These are phyloP conservation scores for Amiota mariae DNA, from an alignment of 2,888 invertebrate species.

Conservation along the genomic window DNA sequence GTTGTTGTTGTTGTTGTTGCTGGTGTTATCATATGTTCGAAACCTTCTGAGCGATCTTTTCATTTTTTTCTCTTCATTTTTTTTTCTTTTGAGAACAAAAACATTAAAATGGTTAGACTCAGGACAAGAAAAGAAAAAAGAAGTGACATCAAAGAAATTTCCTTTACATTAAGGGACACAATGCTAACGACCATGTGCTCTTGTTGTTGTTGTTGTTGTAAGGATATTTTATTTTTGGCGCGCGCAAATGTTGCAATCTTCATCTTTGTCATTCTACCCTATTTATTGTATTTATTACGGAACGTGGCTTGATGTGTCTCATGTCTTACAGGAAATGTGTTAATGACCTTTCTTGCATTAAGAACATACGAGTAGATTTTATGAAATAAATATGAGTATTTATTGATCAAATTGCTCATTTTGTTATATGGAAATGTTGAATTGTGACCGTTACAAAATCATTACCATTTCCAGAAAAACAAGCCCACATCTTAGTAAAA, in stretches of 20 bases:
- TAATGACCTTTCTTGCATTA: background rate
- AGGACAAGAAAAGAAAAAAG: background rate
- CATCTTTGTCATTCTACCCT: slow-evolving; percentile 9
- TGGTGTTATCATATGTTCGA: slow-evolving; percentile 27
- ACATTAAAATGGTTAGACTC: background rate
- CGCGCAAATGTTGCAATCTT: slow-evolving; percentile 66
- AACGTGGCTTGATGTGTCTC: too few relatives aligned
- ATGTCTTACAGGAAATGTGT: background rate
- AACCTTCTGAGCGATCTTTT: slow-evolving; percentile 22
- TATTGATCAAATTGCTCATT: background rate
- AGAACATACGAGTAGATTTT: background rate
- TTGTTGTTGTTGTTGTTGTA: slow-evolving; percentile 42
- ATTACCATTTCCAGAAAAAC: too few relatives aligned
- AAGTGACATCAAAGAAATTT: background rate
- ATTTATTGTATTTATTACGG: background rate
- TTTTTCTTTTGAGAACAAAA: slow-evolving; percentile 37
- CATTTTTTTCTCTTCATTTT: too few relatives aligned
- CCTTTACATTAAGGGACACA: background rate
- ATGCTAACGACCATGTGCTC: background rate
- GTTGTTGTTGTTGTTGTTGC: background rate
- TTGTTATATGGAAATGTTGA: too few relatives aligned
- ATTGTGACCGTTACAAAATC: too few relatives aligned
- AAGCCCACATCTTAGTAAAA: too few relatives aligned
- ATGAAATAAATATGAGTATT: background rate
- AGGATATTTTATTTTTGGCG: slow-evolving; percentile 56